Base-by-base conservation (phyloP, 2,113 vertebrate species). In the Pachyramphus minor region DNA sequence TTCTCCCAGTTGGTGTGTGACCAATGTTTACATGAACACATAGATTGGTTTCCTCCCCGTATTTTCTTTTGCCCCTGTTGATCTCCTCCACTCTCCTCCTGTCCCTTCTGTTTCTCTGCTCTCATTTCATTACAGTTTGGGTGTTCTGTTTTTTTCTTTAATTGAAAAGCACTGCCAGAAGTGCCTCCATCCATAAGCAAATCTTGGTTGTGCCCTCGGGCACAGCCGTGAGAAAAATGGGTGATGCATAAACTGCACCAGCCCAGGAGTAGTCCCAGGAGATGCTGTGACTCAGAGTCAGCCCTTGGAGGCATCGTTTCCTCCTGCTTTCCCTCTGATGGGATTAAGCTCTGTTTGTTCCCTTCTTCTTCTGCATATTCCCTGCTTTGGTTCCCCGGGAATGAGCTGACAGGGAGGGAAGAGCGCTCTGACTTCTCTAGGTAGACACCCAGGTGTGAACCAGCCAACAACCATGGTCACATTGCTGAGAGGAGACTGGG, bases 251-350 rank as follows among this genome's bases (percentile, higher is more conserved):
- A 92, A 84, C 73, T 91, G 84, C 77, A 89, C 66, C 94, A 93
- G 77, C 87, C 66, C 60, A 84, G 84, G 81, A 96, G 58, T 42
- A 87, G 91, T 94, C 93, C 89, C 80, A 88, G 95, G 92, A 96
- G 93, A 96, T 6, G 18, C 64, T 2, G 8, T 96, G 96, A 95
- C 68, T 95, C 92, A 96, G 85, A 97, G 79, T 60, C 88, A 90
- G 1, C 55, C 92, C 93, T 87, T 7, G 53, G 68, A 94, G 95
- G 88, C 80, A 93, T 94, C 28, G 42, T 92, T 96, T 94, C 86
- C 41, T 95, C 80, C 87, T 91, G 59, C 35, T 91, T 96, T 94
- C 71, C 59, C 44, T 91, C 93, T 85, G 75, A 89, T 60, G 89
- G 62, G 87, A 90, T 93, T 94, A 94, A 94, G 47, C 9, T 89